Evolutionary conservation across 2,888 invertebrate species (phyloP).

Genomic region (Zaprionus bogoriensis): DNA sequence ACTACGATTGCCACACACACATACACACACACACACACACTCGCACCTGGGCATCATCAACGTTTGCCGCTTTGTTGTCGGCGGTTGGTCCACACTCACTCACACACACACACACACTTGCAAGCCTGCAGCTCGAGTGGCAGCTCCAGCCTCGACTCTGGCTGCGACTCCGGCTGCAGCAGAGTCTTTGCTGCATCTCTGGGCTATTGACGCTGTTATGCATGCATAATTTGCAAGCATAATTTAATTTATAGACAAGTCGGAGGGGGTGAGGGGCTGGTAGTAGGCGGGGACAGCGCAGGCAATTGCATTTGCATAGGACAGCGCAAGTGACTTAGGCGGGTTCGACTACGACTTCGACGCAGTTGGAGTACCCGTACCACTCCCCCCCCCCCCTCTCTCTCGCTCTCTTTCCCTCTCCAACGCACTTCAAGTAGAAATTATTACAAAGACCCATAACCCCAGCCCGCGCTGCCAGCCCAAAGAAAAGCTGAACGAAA

Average conservation of each 20-base stretch:
- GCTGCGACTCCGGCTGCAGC: slow-evolving; percentile 11
- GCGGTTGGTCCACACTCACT: slow-evolving; percentile 66
- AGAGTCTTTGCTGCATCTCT: slow-evolving; percentile 47
- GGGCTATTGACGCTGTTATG: slow-evolving; percentile 77
- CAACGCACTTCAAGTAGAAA: slow-evolving; percentile 57
- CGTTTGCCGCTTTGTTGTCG: slow-evolving; percentile 68
- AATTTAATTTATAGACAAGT: slow-evolving; percentile 81
- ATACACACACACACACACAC: slow-evolving; percentile 7
- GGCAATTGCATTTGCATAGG: slow-evolving; percentile 74
- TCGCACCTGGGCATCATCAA: slow-evolving; percentile 46
- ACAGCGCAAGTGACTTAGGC: slow-evolving; percentile 76
- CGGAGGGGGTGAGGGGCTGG: slow-evolving; percentile 3
- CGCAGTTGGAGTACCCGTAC: slow-evolving; percentile 7
- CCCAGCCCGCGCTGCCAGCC: slow-evolving; percentile 39
- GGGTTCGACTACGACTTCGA: slow-evolving; percentile 14
- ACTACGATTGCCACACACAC: slow-evolving; percentile 76
- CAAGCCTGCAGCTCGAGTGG: background rate
- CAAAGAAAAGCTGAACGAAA: slow-evolving; percentile 71
- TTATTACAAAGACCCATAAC: slow-evolving; percentile 71
- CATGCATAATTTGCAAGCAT: slow-evolving; percentile 82
- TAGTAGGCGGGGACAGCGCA: slow-evolving; percentile 13
- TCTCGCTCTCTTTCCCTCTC: slow-evolving; percentile 3
- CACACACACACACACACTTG: background rate
- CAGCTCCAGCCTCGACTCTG: slow-evolving; percentile 27
- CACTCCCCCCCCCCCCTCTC: background rate